phyloP scores from a whole-genome alignment of 2,888 invertebrate genomes.

The Cepaea hortensis region DNA sequence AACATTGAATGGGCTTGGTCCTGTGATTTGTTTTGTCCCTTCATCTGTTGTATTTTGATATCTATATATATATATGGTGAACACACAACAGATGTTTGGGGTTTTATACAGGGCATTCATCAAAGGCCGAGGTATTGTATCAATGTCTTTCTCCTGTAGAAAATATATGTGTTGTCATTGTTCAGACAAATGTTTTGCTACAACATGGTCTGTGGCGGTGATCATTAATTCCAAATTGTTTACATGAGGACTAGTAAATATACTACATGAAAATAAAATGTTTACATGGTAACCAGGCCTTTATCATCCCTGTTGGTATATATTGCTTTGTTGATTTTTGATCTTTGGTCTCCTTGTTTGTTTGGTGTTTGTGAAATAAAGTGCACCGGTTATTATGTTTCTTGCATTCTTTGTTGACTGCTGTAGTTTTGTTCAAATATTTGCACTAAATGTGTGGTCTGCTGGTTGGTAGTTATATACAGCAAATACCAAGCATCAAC shows the following conservation, averaged over 20 bases:
- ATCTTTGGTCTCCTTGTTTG: not conserved
- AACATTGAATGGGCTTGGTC: not conserved
- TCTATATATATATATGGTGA: not conserved
- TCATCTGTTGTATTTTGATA: slow-evolving; percentile 16
- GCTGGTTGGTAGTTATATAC: no score
- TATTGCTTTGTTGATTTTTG: not conserved
- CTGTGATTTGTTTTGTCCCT: not conserved
- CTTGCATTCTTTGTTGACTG: not conserved
- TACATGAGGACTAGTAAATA: not conserved
- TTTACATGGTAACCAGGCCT: not conserved
- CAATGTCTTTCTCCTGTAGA: not conserved
- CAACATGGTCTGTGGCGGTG: not conserved
- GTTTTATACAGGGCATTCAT: not conserved
- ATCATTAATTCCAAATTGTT: not conserved
- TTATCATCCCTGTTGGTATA: not conserved
- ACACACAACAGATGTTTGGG: not conserved
- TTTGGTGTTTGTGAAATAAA: not conserved
- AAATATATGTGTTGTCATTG: not conserved
- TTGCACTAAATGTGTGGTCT: not conserved
- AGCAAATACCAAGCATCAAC: no score
- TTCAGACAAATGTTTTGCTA: not conserved
- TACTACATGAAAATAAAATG: not conserved
- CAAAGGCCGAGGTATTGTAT: not conserved
- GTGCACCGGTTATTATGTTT: not conserved
- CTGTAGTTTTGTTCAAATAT: not conserved